These are phyloP conservation scores for Tenodera sinensis DNA, from an alignment of 2,888 invertebrate species.

Conservation along the genomic window DNA sequence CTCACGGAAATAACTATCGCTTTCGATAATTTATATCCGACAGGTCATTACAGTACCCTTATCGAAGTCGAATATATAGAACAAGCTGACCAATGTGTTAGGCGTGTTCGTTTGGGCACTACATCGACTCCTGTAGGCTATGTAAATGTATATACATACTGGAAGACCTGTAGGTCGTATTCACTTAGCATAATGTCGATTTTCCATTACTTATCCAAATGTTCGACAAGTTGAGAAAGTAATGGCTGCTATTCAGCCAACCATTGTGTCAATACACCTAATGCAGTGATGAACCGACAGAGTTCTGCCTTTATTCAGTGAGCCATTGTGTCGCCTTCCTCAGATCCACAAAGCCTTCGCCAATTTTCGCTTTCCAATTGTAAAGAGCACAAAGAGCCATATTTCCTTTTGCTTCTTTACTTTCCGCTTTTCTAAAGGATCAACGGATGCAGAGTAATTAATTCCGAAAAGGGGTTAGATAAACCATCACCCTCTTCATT, in stretches of 20 bases:
- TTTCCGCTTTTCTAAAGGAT: neutral
- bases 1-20: too few relatives aligned
- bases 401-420: neutral
- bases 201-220: neutral
- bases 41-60: too few relatives aligned
- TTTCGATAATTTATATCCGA: too few relatives aligned
- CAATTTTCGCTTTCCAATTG: neutral
- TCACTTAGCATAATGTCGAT: neutral
- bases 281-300: neutral
- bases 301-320: neutral
- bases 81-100: too few relatives aligned
- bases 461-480: neutral
- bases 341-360: neutral
- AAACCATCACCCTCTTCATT: neutral
- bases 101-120: too few relatives aligned
- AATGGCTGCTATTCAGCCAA: neutral
- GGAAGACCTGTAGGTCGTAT: neutral
- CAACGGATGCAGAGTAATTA: neutral
- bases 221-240: neutral
- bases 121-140: too few relatives aligned
- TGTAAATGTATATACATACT: too few relatives aligned
- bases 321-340: neutral
- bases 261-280: neutral
- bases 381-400: neutral
- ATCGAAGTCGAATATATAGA: too few relatives aligned